These are phyloP conservation scores for Urocitellus parryii DNA, from an alignment of 2,113 vertebrate species.

Conservation along the genomic window DNA sequence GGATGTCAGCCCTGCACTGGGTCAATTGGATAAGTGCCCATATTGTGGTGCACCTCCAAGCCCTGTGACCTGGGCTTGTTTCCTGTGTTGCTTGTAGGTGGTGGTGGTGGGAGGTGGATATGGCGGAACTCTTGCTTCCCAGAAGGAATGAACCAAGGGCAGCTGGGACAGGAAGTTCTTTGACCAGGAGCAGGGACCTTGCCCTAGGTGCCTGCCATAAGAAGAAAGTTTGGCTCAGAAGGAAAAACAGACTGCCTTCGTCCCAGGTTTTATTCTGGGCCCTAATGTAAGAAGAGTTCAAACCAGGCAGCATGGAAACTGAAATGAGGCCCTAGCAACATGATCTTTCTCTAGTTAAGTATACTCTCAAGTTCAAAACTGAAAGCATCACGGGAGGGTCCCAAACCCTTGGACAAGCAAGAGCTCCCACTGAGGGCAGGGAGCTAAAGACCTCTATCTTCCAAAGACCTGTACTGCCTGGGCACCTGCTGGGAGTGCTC, in stretches of 20 bases:
- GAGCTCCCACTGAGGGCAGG: neutral
- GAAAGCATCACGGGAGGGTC: neutral
- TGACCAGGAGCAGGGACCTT: neutral
- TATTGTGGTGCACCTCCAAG: neutral
- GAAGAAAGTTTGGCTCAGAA: neutral
- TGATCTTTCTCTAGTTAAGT: neutral
- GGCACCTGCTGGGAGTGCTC: neutral
- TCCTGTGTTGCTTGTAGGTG: neutral
- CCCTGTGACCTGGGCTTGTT: neutral
- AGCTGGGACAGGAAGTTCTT: neutral
- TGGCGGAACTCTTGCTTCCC: neutral
- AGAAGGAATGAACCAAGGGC: neutral
- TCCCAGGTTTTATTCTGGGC: neutral
- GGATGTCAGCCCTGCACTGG: neutral
- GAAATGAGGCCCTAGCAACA: neutral
- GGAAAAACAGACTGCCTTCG: neutral
- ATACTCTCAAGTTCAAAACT: neutral
- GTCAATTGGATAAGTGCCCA: no score
- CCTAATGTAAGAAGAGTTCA: neutral
- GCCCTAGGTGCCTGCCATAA: neutral
- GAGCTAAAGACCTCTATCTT: neutral
- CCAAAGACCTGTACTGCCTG: fast-evolving
- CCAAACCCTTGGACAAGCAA: neutral
- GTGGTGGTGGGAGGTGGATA: neutral
- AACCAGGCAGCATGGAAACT: neutral